phyloP scores from a whole-genome alignment of 2,113 vertebrate genomes.

The Bubo bubo region DNA sequence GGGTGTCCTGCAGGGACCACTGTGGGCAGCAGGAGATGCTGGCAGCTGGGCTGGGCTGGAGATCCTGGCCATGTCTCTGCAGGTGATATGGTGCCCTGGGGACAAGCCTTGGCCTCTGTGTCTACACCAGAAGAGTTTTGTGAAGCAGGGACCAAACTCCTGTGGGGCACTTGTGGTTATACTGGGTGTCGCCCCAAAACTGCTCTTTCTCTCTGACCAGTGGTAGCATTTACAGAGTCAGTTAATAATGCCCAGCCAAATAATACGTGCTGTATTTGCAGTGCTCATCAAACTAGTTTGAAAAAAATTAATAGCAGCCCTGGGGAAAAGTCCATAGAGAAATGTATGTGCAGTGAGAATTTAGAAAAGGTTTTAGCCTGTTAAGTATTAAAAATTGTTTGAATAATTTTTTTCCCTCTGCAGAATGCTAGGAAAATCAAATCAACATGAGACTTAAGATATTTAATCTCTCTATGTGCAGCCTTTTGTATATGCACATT shows the following conservation, averaged over 20 bases:
- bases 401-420: neutral
- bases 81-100: neutral
- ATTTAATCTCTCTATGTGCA: neutral
- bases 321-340: neutral
- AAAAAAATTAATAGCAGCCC: neutral
- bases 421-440: neutral
- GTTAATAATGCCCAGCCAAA: neutral
- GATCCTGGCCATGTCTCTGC: neutral
- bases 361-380: neutral
- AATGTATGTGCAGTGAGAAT: neutral
- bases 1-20: rapidly evolving
- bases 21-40: rapidly evolving
- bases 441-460: neutral
- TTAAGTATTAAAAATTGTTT: neutral
- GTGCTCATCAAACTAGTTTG: neutral
- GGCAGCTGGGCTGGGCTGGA: rapidly evolving
- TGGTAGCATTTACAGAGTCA: neutral
- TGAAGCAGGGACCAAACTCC: rapidly evolving
- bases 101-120: neutral
- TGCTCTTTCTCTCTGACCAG: neutral
- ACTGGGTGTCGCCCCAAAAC: neutral
- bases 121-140: neutral
- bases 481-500: neutral
- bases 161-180: rapidly evolving
- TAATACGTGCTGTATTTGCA: neutral